Conservation (phyloP, 37 sponge, comb jelly and placozoan species). For the Amphimedon queenslandica region DNA sequence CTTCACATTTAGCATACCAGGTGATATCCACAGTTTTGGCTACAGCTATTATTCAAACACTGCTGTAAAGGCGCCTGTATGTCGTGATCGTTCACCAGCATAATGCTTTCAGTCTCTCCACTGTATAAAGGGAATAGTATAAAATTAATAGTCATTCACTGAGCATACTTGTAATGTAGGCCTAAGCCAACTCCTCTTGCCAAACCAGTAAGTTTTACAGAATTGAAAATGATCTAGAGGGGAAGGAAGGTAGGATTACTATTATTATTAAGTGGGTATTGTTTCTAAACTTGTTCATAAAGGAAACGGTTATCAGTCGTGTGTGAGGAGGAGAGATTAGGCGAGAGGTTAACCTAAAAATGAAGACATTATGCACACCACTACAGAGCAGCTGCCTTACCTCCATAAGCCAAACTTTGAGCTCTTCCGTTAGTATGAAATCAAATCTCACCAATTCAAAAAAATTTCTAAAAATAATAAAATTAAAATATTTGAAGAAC, state of each 20-base stretch:
- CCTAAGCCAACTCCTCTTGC: slow-evolving; percentile 3
- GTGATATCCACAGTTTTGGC: slow-evolving; percentile 9
- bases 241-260: too few relatives aligned
- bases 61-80: slow-evolving; percentile 27
- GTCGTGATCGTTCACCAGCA: slow-evolving; percentile 45
- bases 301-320: slow-evolving; percentile 31
- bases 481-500: neutral
- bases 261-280: too few relatives aligned
- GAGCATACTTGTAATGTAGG: slow-evolving; percentile 32
- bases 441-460: slow-evolving; percentile 84
- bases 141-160: too few relatives aligned
- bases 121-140: too few relatives aligned
- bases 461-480: slow-evolving; percentile 50
- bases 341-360: slow-evolving; percentile 69
- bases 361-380: slow-evolving; percentile 1
- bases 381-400: slow-evolving; percentile 10
- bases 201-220: slow-evolving; percentile 42
- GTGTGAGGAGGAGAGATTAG: slow-evolving; percentile 65
- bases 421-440: slow-evolving; percentile 53
- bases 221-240: slow-evolving; percentile 63
- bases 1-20: too few relatives aligned
- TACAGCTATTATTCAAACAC: slow-evolving; percentile 24
- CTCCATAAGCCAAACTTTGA: slow-evolving; percentile 81
- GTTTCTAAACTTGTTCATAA: slow-evolving; percentile 76
- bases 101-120: slow-evolving; percentile 48